Evolutionary conservation across 37 sponge, comb jelly and placozoan species (phyloP), one percentile per base, ranked within the genome.

Genomic region (Hexactinellida sp.): DNA sequence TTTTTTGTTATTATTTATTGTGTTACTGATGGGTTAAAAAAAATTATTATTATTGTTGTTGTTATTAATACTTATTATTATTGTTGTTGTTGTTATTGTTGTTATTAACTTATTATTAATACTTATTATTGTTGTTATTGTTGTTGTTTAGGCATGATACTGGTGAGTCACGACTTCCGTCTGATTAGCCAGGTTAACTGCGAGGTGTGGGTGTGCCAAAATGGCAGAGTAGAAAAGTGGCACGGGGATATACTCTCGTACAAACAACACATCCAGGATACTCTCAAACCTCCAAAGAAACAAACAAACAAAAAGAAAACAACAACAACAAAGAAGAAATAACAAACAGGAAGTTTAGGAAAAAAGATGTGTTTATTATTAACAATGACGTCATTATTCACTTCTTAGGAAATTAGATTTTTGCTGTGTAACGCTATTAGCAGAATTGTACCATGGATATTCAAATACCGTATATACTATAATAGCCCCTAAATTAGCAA

Each of bases 101-200:
- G n/a, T n/a, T n/a, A n/a, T n/a, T n/a, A n/a, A n/a, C n/a, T n/a
- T n/a, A n/a, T n/a, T n/a, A n/a, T n/a, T n/a, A n/a, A n/a, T n/a
- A n/a, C n/a, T n/a, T n/a, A n/a, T n/a, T 16, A 47, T 47, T 47
- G 52, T 47, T 19, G 9, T 47, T 63, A 32, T 28, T 32, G 13
- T 10, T 63, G 5, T 32, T n/a, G 76, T 63, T 63, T 63, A 63
- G 76, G 97, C 1, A 87, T 96, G 89, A 87, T 96, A 37, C 85
- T 96, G 13, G 97, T 96, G 54, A 94, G 94, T 55, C 97, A 96
- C 86, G 97, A 96, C 89, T 96, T 96, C 92, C 86, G 97, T 85
- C 91, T 96, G 35, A 96, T 96, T 38, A 94, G 92, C 51, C 97
- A 96, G 90, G 95, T 94, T 37, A 82, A 89, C 21, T 24, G 35